phyloP scores from a whole-genome alignment of 2,888 invertebrate species.

The Dermolepida albohirtum region DNA sequence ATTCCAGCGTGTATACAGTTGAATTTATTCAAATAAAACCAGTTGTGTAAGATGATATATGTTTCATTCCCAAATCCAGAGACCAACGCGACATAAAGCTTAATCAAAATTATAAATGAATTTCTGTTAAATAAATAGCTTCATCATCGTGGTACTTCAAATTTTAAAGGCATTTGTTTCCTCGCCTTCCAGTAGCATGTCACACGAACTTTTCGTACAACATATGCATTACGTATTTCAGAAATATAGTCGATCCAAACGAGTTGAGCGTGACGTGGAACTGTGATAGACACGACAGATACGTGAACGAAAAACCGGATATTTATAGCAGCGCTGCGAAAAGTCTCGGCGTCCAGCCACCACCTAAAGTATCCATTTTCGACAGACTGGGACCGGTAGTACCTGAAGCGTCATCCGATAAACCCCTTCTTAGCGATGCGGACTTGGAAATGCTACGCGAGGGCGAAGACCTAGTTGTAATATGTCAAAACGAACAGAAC shows the following conservation, averaged over 20 bases:
- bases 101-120: too few species aligned
- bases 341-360: slow-evolving; percentile 49
- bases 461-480: slow-evolving; percentile 44
- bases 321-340: slow-evolving; percentile 57
- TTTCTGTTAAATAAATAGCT: too few species aligned
- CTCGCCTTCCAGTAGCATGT: not conserved
- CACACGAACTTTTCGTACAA: not conserved
- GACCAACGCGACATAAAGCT: too few species aligned
- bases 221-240: slow-evolving; percentile 16
- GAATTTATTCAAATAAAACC: too few species aligned
- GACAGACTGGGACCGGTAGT: slow-evolving; percentile 45
- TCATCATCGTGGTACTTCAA: too few species aligned
- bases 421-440: slow-evolving; percentile 60
- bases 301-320: slow-evolving; percentile 55
- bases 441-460: slow-evolving; percentile 56
- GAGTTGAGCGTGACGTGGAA: slow-evolving; percentile 37
- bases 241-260: slow-evolving; percentile 41
- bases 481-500: slow-evolving; percentile 49
- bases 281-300: slow-evolving; percentile 29
- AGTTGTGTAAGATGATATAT: too few species aligned
- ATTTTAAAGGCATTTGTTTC: slow-evolving; percentile 6
- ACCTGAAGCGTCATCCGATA: slow-evolving; percentile 39
- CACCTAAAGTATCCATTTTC: slow-evolving; percentile 39
- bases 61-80: too few species aligned
- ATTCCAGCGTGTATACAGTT: too few species aligned